phyloP scores from a whole-genome alignment of 1,140 invertebrate genomes.

The Cyclina sinensis region DNA sequence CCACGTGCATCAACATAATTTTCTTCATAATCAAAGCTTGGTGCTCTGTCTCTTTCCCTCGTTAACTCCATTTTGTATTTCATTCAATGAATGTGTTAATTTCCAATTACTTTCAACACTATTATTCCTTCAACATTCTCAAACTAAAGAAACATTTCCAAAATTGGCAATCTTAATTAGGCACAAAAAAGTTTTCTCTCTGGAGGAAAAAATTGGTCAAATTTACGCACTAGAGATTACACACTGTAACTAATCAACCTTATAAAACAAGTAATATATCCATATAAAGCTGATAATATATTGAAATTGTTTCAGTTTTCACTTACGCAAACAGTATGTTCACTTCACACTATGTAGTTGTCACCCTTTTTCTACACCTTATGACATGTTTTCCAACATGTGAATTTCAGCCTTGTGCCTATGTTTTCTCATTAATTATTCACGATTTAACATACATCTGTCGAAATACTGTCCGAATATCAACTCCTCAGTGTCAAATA shows the following conservation, averaged over 20 bases:
- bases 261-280: not conserved
- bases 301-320: not conserved
- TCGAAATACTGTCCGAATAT: not conserved
- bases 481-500: not conserved
- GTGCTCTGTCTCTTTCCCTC: conserved; percentile 12
- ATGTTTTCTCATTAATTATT: conserved; percentile 16
- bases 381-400: not conserved
- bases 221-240: too few species aligned
- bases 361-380: not conserved
- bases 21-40: conserved; percentile 10
- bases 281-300: not conserved
- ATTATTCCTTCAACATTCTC: too few species aligned
- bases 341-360: not conserved
- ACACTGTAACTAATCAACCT: not conserved
- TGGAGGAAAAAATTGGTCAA: too few species aligned
- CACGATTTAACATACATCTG: conserved; percentile 20
- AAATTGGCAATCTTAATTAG: too few species aligned
- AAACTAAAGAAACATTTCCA: too few species aligned
- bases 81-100: not conserved
- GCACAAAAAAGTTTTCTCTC: too few species aligned
- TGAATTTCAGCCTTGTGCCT: not conserved
- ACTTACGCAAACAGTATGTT: not conserved
- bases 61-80: conserved; percentile 51
- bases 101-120: too few species aligned
- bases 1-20: conserved; percentile 4